Base-by-base conservation (phyloP, 2,113 vertebrate species). In the Pelecanoides urinatrix region DNA sequence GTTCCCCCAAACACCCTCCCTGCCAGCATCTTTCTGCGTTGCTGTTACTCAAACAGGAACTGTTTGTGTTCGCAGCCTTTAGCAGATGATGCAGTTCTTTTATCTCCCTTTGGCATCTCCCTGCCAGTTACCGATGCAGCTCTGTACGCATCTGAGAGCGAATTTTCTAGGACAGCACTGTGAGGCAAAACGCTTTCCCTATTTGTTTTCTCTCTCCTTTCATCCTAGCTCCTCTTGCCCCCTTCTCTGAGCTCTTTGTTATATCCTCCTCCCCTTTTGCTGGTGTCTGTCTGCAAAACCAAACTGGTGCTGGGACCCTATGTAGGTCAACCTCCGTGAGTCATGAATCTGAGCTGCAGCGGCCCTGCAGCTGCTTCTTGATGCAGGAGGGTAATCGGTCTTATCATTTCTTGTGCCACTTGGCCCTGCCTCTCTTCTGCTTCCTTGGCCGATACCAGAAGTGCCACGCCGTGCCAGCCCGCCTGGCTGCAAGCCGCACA, bases 11-110 rank as follows among this genome's bases (percentile, higher is more conserved):
- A 94, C 84, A 63, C 40, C 36, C 45, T 90, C 34, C 42, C 56
- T 85, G 50, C n/a, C 80, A 82, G 36, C 49, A 29, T 49, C 73
- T 88, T 20, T 78, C n/a, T 27, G 1, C 29, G 32, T 56, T 56
- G 77, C 87, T 90, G 77, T 61, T 96, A 19, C 84, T 96, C 65
- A 85, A 22, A 96, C 83, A 96, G 94, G 70, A 97, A 95, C 96
- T 88, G 44, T 75, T 66, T 40, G 58, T 23, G 65, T 85, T 89
- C 1, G 0, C 52, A 78, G 62, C 58, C 76, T 91, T 65, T 9
- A 66, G 88, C 81, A 79, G 78, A 75, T 36, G 87, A 74, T 91
- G 77, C 81, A 63, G 49, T 26, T 79, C 88, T 93, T 79, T 92
- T 94, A 94, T 93, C 93, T 95, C 81, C 66, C 65, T 81, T 63